A percentile compares a stretch with the other conserved stretches of the same genome.
Evolutionary conservation across 2,113 vertebrate species (phyloP).

Genomic region (Lagopus muta): DNA sequence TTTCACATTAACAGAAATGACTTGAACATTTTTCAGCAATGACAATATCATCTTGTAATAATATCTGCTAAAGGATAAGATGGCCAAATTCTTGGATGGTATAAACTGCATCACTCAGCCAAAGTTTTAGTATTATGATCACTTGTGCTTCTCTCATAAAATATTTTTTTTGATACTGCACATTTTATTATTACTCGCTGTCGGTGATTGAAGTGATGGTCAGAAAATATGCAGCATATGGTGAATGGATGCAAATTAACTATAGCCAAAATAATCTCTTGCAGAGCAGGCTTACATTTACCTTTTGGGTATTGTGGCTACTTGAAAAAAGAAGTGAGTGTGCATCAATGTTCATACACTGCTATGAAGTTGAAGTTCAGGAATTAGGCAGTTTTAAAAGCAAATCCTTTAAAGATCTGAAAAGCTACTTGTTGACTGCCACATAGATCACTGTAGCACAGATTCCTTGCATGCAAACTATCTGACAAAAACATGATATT

Average conservation of each 20-base stretch:
- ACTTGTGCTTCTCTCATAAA: not conserved
- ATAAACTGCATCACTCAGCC: not conserved
- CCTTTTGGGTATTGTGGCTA: slow-evolving; percentile 59
- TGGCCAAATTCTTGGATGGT: not conserved
- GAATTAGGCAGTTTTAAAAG: slow-evolving; percentile 63
- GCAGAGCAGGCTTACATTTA: slow-evolving; percentile 46
- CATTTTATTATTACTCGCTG: slow-evolving; percentile 40
- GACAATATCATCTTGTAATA: not conserved
- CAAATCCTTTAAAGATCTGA: slow-evolving; percentile 70
- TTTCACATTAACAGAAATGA: not conserved
- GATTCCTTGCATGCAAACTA: slow-evolving; percentile 58
- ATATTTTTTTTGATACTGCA: not conserved
- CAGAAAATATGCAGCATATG: slow-evolving; percentile 55
- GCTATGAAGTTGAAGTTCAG: slow-evolving; percentile 51
- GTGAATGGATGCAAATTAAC: slow-evolving; percentile 67
- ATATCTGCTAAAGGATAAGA: not conserved
- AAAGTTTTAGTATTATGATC: not conserved
- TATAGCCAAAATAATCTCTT: slow-evolving; percentile 36
- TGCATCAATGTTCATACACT: slow-evolving; percentile 42
- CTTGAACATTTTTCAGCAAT: not conserved
- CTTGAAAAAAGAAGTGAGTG: not conserved
- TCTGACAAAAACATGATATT: not conserved
- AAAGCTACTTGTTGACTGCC: slow-evolving; percentile 73
- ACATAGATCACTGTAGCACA: slow-evolving; percentile 48
- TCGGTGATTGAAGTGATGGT: slow-evolving; percentile 60